phyloP scores from a whole-genome alignment of 2,113 vertebrate genomes.

The Notarius lentiginosus region DNA sequence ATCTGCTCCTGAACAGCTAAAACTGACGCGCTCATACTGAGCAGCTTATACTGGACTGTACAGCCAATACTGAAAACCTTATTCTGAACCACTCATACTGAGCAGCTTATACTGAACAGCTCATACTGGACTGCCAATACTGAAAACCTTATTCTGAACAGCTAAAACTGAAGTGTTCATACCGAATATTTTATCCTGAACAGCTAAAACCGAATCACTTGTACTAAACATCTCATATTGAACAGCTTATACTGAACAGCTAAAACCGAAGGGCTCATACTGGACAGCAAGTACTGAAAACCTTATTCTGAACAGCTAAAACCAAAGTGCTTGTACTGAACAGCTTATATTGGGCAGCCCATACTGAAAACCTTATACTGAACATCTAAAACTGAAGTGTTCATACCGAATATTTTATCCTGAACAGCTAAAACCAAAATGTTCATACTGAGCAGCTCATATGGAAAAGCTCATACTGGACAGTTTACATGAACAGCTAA shows the following conservation, averaged over 20 bases:
- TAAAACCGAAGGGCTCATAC: not conserved
- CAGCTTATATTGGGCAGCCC: not conserved
- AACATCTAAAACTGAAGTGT: not conserved
- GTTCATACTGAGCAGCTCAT: not conserved
- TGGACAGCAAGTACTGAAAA: not conserved
- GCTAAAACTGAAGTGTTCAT: not conserved
- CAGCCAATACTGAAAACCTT: not conserved
- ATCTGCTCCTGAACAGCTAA: not conserved
- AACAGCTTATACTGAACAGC: not conserved
- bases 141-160: not conserved
- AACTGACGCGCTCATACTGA: not conserved
- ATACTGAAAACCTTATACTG: not conserved
- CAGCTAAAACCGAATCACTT: not conserved
- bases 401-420: conserved; percentile 5
- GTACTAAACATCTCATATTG: not conserved
- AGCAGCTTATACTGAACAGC: not conserved
- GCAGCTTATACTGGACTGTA: not conserved
- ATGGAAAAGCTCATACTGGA: not conserved
- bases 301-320: not conserved
- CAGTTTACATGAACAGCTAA: not conserved
- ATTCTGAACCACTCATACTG: not conserved
- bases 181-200: not conserved
- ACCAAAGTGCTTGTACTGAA: not conserved
- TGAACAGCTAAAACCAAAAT: not conserved
- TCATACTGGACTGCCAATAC: fast-evolving